Base-by-base conservation (phyloP, 2,113 vertebrate species). In the Murina feae region DNA sequence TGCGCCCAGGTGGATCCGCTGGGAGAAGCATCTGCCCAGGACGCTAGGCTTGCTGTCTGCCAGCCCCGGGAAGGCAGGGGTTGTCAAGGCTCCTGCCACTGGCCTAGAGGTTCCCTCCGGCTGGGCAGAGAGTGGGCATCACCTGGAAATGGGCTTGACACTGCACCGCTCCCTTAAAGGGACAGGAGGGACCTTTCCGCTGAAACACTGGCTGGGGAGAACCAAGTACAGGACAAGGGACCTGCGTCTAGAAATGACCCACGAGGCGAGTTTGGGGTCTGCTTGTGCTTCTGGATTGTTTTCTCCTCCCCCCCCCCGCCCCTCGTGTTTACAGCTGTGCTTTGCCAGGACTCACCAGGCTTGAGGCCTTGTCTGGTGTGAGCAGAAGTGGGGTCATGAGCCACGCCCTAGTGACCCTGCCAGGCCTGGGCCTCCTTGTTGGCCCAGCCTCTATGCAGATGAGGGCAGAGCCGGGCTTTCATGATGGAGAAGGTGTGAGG, bases 1-100 rank as follows among this genome's bases (percentile, higher is more conserved):
- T 39, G 58, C 28, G 0, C 13, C 4, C 6, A 65, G n/a, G 35
- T 14, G 16, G 2, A 0, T 1, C 35, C 6, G 2, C 35, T 16
- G 1, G 3, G 1, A 9, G 42, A 13, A 32, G n/a, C 5, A 2
- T n/a, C 14, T 12, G 3, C 25, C 37, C 35, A 44, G 32, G 25
- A 75, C 53, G 11, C 8, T 3, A 9, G 11, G 30, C n/a, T n/a
- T 79, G 60, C 47, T 35, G 5, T 65, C 74, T 10, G 9, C 53
- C 21, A 18, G 13, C 37, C 37, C 25, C 7, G 39, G 53, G 23
- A 65, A 82, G n/a, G 47, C 2, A 9, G 83, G 42, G 44, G 17
- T 28, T 58, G 63, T 20, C n/a, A 42, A 17, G 69, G 25, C 10
- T 49, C 44, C 16, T 0, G 0, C 44, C 30, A 39, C 3, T 32